Conservation (phyloP, 2,888 invertebrate species). For the Cerceris rybyensis region DNA sequence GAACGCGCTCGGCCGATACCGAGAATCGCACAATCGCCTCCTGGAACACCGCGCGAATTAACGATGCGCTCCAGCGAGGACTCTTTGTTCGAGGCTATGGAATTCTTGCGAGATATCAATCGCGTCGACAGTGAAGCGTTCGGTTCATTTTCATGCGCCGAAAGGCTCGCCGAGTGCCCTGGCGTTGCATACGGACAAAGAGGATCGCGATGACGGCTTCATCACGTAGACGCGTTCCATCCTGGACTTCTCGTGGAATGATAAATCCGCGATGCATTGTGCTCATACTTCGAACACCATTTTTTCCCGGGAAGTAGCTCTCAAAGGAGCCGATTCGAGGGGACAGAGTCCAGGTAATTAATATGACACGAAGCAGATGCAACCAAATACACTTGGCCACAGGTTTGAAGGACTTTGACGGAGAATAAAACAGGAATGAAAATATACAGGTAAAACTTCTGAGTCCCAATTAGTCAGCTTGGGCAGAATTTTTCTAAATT, state of each 20-base stretch:
- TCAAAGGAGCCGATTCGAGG: slow-evolving; percentile 55
- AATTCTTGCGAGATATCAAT: not conserved
- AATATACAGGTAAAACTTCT: no score
- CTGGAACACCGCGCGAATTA: no score
- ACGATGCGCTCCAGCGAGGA: no score
- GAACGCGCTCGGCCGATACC: no score
- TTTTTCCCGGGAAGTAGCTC: slow-evolving; percentile 47
- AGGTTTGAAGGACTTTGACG: no score
- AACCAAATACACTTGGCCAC: not conserved
- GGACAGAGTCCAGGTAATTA: slow-evolving; percentile 41
- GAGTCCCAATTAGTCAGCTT: no score
- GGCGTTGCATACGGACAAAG: slow-evolving; percentile 39
- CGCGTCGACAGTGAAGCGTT: not conserved
- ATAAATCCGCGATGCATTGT: slow-evolving; percentile 62
- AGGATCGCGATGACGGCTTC: slow-evolving; percentile 63
- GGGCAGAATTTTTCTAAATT: no score
- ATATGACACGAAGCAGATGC: slow-evolving; percentile 5
- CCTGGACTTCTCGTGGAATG: slow-evolving; percentile 52
- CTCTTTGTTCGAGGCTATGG: no score
- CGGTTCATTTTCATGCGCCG: slow-evolving; percentile 36
- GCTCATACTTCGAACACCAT: slow-evolving; percentile 48
- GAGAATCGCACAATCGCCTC: no score
- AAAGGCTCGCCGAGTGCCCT: slow-evolving; percentile 37
- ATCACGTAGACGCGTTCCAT: slow-evolving; percentile 48
- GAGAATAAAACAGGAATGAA: no score